These are phyloP conservation scores for Onchidella celtica DNA, from an alignment of 2,888 invertebrate genomes.

Conservation along the genomic window DNA sequence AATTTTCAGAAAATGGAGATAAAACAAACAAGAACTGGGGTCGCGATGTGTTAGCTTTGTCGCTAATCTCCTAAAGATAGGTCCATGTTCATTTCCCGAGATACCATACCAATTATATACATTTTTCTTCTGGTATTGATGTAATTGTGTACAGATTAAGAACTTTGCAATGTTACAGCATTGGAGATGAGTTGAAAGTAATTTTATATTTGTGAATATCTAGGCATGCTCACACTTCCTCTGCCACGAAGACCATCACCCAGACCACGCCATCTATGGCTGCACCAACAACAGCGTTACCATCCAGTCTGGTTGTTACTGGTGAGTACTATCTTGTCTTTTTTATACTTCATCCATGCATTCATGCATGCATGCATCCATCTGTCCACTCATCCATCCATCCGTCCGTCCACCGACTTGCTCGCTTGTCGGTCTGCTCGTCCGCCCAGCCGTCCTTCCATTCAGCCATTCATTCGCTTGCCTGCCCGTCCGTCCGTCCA, in stretches of 20 bases:
- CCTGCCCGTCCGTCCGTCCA: background rate
- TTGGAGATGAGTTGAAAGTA: no score
- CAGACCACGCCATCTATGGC: background rate
- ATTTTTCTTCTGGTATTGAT: no score
- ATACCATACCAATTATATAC: no score
- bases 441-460: background rate
- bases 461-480: background rate
- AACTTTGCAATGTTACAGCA: no score
- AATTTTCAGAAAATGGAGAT: no score
- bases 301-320: conserved; percentile 72
- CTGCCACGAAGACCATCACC: conserved; percentile 6
- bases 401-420: background rate
- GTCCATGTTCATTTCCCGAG: no score
- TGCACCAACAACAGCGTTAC: conserved; percentile 52
- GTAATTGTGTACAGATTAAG: no score
- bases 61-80: no score
- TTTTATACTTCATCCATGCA: background rate
- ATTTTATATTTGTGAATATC: background rate
- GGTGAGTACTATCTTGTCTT: background rate
- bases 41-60: no score
- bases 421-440: background rate
- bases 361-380: background rate
- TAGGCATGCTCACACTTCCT: conserved; percentile 12
- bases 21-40: no score
- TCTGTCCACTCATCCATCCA: background rate